Percentiles rank a stretch among this genome's conserved stretches.
Evolutionary conservation across 2,113 vertebrate genomes (phyloP).

Genomic region (Chrysochloris asiatica): DNA sequence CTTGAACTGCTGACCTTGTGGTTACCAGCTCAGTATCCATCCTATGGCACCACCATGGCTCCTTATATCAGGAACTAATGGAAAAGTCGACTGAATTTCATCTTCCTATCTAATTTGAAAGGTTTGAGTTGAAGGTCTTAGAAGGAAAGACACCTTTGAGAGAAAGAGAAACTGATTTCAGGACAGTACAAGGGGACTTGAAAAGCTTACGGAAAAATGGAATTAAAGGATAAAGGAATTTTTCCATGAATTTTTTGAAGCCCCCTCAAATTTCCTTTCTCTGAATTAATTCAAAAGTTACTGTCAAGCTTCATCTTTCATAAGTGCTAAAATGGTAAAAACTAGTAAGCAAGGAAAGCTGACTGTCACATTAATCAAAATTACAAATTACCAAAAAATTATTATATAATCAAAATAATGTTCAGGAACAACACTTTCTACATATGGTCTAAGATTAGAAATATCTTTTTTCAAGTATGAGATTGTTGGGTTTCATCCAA

Average conservation of each 20-base stretch:
- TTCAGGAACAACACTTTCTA: background rate
- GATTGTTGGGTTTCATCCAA: conserved; percentile 8
- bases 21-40: too few relatives aligned
- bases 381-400: background rate
- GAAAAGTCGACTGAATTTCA: background rate
- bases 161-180: conserved; percentile 26
- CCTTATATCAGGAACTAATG: background rate
- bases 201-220: too few relatives aligned
- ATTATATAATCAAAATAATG: conserved; percentile 1
- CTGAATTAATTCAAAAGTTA: conserved; percentile 25
- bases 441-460: background rate
- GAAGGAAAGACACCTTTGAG: background rate
- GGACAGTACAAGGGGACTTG: too few relatives aligned
- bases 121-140: background rate
- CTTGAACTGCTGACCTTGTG: too few relatives aligned
- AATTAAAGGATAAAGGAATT: too few relatives aligned
- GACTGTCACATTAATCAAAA: background rate
- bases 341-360: background rate
- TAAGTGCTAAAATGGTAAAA: background rate
- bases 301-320: background rate
- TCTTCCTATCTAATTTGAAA: background rate
- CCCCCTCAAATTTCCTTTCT: too few relatives aligned
- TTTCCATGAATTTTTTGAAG: too few relatives aligned
- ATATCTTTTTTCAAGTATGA: conserved; percentile 26
- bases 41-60: too few relatives aligned